Base-by-base conservation (phyloP, 1,140 invertebrate species). In the Papilio polyxenes region DNA sequence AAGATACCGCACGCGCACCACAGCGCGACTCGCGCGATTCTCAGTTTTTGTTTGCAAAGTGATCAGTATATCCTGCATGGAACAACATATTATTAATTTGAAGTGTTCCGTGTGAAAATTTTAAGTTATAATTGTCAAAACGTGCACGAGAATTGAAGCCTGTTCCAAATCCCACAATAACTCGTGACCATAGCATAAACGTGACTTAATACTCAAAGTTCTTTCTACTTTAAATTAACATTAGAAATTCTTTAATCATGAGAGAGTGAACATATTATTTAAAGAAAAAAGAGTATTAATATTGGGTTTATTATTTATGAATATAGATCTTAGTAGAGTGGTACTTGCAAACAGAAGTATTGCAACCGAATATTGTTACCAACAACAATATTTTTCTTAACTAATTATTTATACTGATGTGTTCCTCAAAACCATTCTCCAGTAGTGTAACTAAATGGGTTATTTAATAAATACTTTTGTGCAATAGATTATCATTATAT, bases 151-250 rank as follows among this genome's bases (percentile, higher is more conserved):
- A 88, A 86, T 82, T 56, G 82, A 78, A 78, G 56, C 74, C 81
- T 86, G 91, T 78, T 85, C 89, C 85, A 87, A 87, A 91, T 93
- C 91, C 91, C 92, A 93, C 91, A 91, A 85, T 75, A 20, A 78
- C 48, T 89, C 90, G 89, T 92, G 90, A 91, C 87, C 82, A 79
- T 84, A 85, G 87, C 83, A 82, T 48, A 84, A 85, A 91, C 90
- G 89, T 92, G 92, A 93, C 88, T 53, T 77, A 51, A 53, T 53
- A 31, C 44, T 56, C 51, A 56, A 37, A 77, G 23, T 76, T 77
- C 79, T 72, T 75, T 82, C 53, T 81, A 72, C 65, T 65, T 82
- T 72, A 72, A 72, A 72, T 72, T 72, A 40, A 72, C 31, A 37
- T 72, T 72, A 15, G 23, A 72, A 15, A 40, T 17, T 37, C 65